These are phyloP conservation scores for Actias luna DNA, from an alignment of 2,888 invertebrate species.

Conservation along the genomic window DNA sequence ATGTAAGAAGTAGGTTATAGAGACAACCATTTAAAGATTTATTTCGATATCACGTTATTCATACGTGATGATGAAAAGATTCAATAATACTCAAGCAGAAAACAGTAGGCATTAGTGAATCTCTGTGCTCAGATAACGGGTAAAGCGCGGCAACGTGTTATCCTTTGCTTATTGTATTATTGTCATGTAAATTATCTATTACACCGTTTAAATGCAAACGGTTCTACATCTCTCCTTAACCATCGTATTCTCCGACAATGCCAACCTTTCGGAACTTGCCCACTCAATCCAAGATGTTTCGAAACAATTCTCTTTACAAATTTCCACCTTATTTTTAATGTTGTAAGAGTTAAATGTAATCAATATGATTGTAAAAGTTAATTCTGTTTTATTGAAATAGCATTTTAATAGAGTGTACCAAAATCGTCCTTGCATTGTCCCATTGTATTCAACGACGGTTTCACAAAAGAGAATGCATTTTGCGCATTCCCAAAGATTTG, in stretches of 20 bases:
- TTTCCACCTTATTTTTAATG: not conserved
- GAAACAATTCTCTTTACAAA: not conserved
- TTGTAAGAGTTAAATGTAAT: not conserved
- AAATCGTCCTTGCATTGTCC: conserved; percentile 77
- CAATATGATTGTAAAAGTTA: not conserved
- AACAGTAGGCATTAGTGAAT: not conserved
- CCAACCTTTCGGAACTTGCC: conserved; percentile 9
- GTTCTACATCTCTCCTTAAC: conserved; percentile 34
- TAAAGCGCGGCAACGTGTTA: not conserved
- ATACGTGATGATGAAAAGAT: too few species aligned
- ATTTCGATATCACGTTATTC: too few species aligned
- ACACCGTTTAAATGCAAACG: conserved; percentile 47
- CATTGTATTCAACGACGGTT: conserved; percentile 61
- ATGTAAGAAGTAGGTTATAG: too few species aligned
- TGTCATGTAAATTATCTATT: conserved; percentile 38
- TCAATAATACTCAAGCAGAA: not conserved
- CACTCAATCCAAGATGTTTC: not conserved
- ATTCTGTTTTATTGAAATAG: conserved; percentile 51
- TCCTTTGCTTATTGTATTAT: conserved; percentile 15
- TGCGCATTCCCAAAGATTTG: conserved; percentile 49
- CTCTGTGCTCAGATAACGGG: not conserved
- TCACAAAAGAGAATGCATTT: conserved; percentile 65
- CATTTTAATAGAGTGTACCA: conserved; percentile 72
- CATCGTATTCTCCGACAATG: conserved; percentile 27
- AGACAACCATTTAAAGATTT: too few species aligned